Evolutionary conservation across 2,113 vertebrate species (phyloP), one percentile per base, ranked within the genome.

Genomic region (Martes martes): DNA sequence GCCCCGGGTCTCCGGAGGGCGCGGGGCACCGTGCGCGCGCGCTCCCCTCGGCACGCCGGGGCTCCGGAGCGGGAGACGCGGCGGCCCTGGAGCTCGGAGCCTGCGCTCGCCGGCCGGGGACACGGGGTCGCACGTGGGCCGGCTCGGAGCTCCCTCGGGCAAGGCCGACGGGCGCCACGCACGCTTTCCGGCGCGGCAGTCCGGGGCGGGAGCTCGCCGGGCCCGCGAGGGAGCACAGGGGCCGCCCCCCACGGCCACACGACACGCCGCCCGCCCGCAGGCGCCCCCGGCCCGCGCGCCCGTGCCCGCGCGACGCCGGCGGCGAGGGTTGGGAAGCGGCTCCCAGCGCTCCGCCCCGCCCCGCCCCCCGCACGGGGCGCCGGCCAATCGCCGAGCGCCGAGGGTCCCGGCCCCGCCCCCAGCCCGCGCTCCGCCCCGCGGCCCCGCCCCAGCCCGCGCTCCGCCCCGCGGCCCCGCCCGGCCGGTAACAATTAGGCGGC

Each of bases 401-500:
- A 42, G 95, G 33, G 84, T 1, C 11, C 4, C 4, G 15, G 52
- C 52, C 52, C 52, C 52, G 52, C 52, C 52, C 52, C 52, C 52
- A 18, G 52, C 52, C 52, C 52, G 52, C 47, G 47, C 47, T 2
- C 47, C 47, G 47, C 47, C 47, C 13, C 11, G 50, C 6, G 16
- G 81, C 42, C 4, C 0, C 74, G 36, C 65, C 95, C 36, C 39
- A 39, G 39, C 39, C 39, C 39, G 39, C 39, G 39, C 39, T 39
- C 39, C 39, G 39, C 39, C 39, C 39, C 39, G 47, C 6, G 16
- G 81, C 42, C 4, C 0, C 74, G 36, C 65, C 95, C 36, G 4
- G 45, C 55, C 86, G 61, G 97, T 97, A 96, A 84, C 24, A 97
- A 93, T 96, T 95, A 96, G 78, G 71, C 57, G 24, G 80, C 36